Evolutionary conservation across 2,888 invertebrate species (phyloP).

Genomic region (Cynaeus angustus): DNA sequence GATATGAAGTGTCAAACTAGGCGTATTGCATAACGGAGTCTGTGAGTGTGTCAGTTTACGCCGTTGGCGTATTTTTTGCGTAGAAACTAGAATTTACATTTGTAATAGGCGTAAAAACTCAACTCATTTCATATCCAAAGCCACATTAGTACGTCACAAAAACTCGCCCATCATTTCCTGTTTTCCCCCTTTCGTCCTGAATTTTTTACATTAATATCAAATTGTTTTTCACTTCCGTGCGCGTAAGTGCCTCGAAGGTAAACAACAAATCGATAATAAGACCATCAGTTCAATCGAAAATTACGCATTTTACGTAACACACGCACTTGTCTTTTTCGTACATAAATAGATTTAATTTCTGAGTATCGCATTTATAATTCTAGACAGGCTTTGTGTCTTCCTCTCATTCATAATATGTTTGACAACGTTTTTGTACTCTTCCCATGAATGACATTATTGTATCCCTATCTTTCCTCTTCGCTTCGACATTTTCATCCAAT

Average conservation of each 20-base stretch:
- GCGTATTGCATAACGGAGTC: too few species aligned
- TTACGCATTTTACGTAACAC: conserved; percentile 35
- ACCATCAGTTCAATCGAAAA: conserved; percentile 26
- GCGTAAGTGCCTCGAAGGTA: conserved; percentile 29
- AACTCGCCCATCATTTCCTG: conserved; percentile 34
- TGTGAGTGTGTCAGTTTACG: too few species aligned
- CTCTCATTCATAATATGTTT: conserved; percentile 67
- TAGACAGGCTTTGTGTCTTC: conserved; percentile 67
- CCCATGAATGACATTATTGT: conserved; percentile 64
- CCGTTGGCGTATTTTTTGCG: too few species aligned
- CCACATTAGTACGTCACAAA: conserved; percentile 12
- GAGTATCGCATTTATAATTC: conserved; percentile 67
- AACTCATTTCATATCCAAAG: conserved; percentile 11
- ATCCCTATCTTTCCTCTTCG: conserved; percentile 50
- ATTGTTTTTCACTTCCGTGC: conserved; percentile 44
- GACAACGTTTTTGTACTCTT: conserved; percentile 64
- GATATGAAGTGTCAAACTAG: too few species aligned
- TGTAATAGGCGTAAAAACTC: background rate
- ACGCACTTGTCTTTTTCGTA: conserved; percentile 14
- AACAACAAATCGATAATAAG: conserved; percentile 41
- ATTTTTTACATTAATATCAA: conserved; percentile 38
- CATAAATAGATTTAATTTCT: conserved; percentile 62
- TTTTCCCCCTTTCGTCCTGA: conserved; percentile 26
- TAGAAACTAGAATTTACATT: background rate
- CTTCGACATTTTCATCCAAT: conserved; percentile 47